Base-by-base conservation (phyloP, 1,140 invertebrate species). In the Eulimnadia texana region DNA sequence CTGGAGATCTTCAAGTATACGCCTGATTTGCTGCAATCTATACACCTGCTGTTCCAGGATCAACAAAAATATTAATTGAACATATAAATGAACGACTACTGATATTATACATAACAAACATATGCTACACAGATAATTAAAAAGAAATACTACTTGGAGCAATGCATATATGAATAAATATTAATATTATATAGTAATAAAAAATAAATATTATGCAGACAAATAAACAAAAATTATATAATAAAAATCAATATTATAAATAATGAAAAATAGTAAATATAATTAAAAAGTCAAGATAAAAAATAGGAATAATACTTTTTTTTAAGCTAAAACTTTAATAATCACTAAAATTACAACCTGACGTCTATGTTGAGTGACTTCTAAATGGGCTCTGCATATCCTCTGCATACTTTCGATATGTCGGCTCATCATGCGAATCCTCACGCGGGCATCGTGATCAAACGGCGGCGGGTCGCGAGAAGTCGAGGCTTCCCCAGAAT, bases 1-100 rank as follows among this genome's bases (percentile, higher is more conserved):
- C 50, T 81, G 77, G 33, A 85, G 70, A 67, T 81, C 79, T 60
- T 80, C 77, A 74, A 82, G 80, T 75, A 84, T 80, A 60, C 72
- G 73, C 6, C 81, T 76, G 25, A 85, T 75, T 65, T 81, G 76
- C 63, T 79, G 77, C 60, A 84, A 70, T 47, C 81, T 78, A 22
- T 68, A 52, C 2, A 68, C 66, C 56, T 64, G 64, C 23, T 62
- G n/a, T n/a, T n/a, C n/a, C n/a, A n/a, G n/a, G n/a, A n/a, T n/a
- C n/a, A n/a, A n/a, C n/a, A n/a, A n/a, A n/a, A n/a, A n/a, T n/a
- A n/a, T n/a, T n/a, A n/a, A n/a, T n/a, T n/a, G n/a, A n/a, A n/a
- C n/a, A n/a, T n/a, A n/a, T n/a, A n/a, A n/a, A n/a, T n/a, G n/a
- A n/a, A n/a, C n/a, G n/a, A n/a, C n/a, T n/a, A n/a, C n/a, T n/a